Percentiles rank a stretch among this genome's conserved stretches.
Conservation (phyloP, 2,888 invertebrate species). For the Drosophila neonasuta region DNA sequence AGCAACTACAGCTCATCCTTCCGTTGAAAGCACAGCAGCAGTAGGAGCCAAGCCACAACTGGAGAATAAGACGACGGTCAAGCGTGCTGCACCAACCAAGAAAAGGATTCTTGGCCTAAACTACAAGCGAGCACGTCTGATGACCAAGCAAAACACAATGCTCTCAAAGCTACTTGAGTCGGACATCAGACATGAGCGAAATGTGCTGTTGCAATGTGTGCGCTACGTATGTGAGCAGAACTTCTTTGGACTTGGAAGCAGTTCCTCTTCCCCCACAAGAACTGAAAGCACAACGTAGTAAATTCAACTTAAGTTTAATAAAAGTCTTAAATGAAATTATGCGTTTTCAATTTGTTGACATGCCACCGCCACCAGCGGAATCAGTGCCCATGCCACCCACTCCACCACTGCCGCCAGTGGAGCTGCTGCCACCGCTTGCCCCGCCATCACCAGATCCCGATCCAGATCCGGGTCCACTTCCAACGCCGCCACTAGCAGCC, state of each 20-base stretch:
- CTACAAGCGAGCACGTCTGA: constrained; percentile 61
- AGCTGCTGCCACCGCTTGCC: constrained; percentile 3
- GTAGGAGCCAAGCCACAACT: not conserved
- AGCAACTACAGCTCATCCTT: not conserved
- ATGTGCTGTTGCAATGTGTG: constrained; percentile 93
- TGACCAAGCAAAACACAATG: constrained; percentile 83
- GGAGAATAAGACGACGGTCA: constrained; percentile 1
- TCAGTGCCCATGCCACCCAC: constrained; percentile 27
- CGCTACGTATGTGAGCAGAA: constrained; percentile 89
- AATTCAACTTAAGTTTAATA: constrained; percentile 24
- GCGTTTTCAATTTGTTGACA: constrained; percentile 34
- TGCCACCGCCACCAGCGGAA: constrained; percentile 16
- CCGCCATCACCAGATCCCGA: constrained; percentile 32
- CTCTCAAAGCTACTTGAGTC: constrained; percentile 88
- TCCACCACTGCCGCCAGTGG: not conserved
- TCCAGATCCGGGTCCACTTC: not conserved
- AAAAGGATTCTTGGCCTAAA: constrained; percentile 68
- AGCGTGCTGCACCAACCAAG: constrained; percentile 6
- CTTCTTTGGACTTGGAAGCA: constrained; percentile 84
- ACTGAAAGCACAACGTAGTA: not conserved
- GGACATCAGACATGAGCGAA: constrained; percentile 93
- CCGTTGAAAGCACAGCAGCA: not conserved
- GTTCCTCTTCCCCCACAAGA: not conserved
- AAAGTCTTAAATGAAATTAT: not conserved
- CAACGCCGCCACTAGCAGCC: constrained; percentile 22